These are phyloP conservation scores for Gallinago jamesoni DNA, from an alignment of 2,113 vertebrate genomes.

Conservation along the genomic window DNA sequence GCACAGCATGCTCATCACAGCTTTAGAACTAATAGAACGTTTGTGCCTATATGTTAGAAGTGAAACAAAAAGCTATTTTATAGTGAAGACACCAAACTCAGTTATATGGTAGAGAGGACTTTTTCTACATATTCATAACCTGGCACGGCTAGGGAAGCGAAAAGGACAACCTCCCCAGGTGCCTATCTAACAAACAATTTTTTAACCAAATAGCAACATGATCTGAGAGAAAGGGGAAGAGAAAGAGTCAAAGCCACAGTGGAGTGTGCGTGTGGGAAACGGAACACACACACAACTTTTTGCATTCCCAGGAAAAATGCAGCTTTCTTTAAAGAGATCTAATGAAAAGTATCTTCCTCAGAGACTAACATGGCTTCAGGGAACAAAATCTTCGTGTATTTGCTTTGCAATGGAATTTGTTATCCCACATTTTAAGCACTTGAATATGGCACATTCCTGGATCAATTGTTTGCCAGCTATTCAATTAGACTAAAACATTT, in stretches of 20 bases:
- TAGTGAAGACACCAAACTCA: neutral
- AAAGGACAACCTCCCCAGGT: neutral
- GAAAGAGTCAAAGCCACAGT: neutral
- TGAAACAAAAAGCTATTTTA: neutral
- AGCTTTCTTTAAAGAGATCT: neutral
- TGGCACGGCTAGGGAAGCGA: neutral
- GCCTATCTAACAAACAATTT: neutral
- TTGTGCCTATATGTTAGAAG: neutral
- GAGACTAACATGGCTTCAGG: neutral
- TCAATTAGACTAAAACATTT: conserved; percentile 8
- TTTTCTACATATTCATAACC: neutral
- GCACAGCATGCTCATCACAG: neutral
- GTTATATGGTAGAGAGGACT: neutral
- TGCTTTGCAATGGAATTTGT: neutral
- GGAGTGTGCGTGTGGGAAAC: fast-evolving
- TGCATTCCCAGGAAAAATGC: neutral
- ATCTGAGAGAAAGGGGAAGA: neutral
- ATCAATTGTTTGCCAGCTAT: conserved; percentile 26
- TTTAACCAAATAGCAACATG: neutral
- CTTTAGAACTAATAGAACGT: neutral
- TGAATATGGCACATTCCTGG: neutral
- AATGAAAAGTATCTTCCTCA: neutral
- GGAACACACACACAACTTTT: neutral
- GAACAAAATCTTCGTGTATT: neutral
- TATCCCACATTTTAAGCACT: neutral